Conservation (phyloP, 2,113 vertebrate genomes). For the Macaca mulatta region DNA sequence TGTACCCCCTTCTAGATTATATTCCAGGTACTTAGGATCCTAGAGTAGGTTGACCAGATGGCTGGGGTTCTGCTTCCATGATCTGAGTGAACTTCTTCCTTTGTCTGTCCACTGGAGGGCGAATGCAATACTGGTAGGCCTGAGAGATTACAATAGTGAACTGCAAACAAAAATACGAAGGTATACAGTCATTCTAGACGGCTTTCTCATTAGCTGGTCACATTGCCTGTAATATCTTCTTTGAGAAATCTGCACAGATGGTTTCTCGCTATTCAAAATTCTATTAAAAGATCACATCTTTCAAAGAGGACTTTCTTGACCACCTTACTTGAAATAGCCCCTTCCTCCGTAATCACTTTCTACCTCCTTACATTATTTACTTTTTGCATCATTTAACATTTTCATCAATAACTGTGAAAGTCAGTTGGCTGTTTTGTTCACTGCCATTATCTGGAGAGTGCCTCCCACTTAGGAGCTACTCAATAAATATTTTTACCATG, state of each 20-base stretch:
- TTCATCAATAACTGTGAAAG: background rate
- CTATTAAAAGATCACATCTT: background rate
- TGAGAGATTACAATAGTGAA: background rate
- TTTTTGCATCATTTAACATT: background rate
- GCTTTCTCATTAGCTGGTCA: background rate
- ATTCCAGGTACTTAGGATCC: background rate
- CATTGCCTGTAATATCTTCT: background rate
- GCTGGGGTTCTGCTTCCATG: background rate
- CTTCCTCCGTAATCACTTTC: background rate
- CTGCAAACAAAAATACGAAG: background rate
- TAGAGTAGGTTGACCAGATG: background rate
- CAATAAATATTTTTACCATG: background rate
- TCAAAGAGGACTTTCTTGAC: background rate
- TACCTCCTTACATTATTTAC: background rate
- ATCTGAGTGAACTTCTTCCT: rapidly evolving
- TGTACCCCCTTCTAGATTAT: background rate
- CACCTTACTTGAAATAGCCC: background rate
- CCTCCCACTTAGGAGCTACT: background rate
- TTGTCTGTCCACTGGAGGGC: background rate
- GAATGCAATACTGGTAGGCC: background rate
- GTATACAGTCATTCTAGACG: background rate
- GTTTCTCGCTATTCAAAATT: background rate
- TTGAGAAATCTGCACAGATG: background rate
- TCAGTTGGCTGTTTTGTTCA: background rate
- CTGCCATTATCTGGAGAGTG: background rate